Conservation (phyloP, 1,140 invertebrate genomes). For the Colletes latitarsis region DNA sequence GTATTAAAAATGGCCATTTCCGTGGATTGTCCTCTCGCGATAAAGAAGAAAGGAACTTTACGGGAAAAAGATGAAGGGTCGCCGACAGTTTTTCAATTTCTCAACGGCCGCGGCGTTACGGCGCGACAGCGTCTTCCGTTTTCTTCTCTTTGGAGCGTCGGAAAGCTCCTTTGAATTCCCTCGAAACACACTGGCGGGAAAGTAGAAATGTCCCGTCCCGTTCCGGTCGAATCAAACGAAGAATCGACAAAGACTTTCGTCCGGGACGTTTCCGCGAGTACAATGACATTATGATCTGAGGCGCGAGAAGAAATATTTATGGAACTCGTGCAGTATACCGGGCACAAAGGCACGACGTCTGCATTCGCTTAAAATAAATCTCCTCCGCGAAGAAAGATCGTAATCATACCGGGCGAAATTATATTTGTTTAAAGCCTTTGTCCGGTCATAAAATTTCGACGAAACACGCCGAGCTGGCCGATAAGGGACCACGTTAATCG, state of each 20-base stretch:
- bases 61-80: background rate
- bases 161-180: conserved; percentile 51
- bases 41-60: too few species aligned
- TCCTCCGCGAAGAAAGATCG: background rate
- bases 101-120: conserved; percentile 12
- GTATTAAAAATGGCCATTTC: background rate
- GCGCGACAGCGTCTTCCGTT: background rate
- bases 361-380: conserved; percentile 32
- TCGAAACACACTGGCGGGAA: conserved; percentile 39
- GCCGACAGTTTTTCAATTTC: conserved; percentile 59
- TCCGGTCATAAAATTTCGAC: background rate
- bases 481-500: background rate
- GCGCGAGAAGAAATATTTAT: conserved; percentile 30
- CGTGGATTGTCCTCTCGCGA: too few species aligned
- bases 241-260: conserved; percentile 13
- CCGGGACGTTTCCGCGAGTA: background rate
- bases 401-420: background rate
- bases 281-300: conserved; percentile 33
- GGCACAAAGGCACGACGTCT: background rate
- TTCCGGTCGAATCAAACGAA: conserved; percentile 8
- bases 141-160: conserved; percentile 14
- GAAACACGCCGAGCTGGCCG: background rate
- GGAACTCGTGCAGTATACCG: conserved; percentile 23
- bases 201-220: background rate
- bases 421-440: background rate